phyloP scores from a whole-genome alignment of 2,797 vertebrate species.

The Spheniscus humboldti region DNA sequence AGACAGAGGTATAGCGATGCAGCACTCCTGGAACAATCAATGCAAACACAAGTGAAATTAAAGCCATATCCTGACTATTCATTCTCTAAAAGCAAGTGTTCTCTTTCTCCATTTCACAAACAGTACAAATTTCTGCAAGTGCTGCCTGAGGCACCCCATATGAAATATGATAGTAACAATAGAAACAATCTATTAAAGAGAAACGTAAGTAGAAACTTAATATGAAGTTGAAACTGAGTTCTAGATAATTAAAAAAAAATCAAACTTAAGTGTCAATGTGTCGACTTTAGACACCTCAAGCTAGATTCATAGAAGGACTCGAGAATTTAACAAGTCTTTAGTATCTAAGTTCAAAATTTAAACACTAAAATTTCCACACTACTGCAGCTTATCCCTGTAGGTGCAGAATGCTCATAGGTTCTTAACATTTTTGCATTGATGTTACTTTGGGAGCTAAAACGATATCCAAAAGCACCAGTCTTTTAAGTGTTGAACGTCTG shows the following conservation, averaged over 20 bases:
- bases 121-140: neutral
- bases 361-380: neutral
- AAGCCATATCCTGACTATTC: neutral
- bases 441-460: neutral
- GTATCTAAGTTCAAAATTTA: neutral
- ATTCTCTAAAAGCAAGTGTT: neutral
- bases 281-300: neutral
- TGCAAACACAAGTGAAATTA: neutral
- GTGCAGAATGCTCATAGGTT: neutral
- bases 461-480: neutral
- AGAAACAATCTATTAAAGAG: neutral
- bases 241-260: neutral
- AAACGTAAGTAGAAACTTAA: neutral
- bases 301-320: neutral
- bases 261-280: neutral
- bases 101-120: neutral
- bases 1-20: constrained; percentile 87
- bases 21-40: constrained; percentile 83
- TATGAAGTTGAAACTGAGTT: neutral
- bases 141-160: neutral
- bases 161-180: neutral
- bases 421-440: neutral
- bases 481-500: neutral
- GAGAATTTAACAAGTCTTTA: neutral
- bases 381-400: neutral